Evolutionary conservation across 2,113 vertebrate genomes (phyloP).

Genomic region (Sander lucioperca): DNA sequence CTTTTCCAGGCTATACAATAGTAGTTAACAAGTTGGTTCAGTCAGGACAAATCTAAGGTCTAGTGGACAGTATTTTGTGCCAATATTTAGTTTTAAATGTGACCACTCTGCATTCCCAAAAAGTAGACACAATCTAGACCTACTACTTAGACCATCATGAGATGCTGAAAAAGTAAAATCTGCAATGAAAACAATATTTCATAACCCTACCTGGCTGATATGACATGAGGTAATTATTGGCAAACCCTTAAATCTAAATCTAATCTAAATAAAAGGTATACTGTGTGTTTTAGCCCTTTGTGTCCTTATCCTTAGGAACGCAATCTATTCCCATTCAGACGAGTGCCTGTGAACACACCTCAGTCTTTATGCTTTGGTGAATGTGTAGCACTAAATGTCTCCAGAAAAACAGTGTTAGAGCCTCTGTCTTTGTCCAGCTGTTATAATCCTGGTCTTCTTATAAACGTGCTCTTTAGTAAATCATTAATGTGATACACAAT

Average conservation of each 20-base stretch:
- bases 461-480: constrained; percentile 1
- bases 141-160: too few species aligned
- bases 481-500: constrained; percentile 8
- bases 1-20: too few species aligned
- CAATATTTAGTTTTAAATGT: not conserved
- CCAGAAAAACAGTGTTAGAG: not conserved
- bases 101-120: not conserved
- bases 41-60: not conserved
- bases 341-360: constrained; percentile 20
- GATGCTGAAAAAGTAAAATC: too few species aligned
- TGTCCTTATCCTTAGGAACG: not conserved
- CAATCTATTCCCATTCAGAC: not conserved
- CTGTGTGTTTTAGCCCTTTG: not conserved
- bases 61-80: not conserved
- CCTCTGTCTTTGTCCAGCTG: not conserved
- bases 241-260: too few species aligned
- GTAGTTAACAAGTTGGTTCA: too few species aligned
- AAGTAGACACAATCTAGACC: too few species aligned
- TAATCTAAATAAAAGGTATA: too few species aligned
- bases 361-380: constrained; percentile 21
- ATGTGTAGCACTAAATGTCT: constrained; percentile 19
- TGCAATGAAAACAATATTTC: too few species aligned
- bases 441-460: not conserved
- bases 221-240: too few species aligned
- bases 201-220: too few species aligned